phyloP scores from a whole-genome alignment of 2,113 vertebrate species.

The Capricornis sumatraensis region DNA sequence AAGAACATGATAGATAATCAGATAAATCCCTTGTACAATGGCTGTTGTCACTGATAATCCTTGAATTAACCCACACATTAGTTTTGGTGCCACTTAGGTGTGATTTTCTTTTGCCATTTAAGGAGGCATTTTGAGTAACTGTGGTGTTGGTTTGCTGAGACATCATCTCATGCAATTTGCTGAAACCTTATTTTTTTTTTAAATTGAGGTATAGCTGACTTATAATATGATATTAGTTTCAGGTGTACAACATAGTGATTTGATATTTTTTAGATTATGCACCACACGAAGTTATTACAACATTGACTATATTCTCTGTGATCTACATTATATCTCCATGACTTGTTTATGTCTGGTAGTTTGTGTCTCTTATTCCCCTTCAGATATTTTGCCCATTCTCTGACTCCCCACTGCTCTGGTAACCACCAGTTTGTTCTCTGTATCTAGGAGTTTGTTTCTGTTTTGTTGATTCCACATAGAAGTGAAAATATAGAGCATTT shows the following conservation, averaged over 20 bases:
- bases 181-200: neutral
- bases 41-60: slow-evolving; percentile 12
- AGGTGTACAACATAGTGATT: neutral
- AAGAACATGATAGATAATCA: neutral
- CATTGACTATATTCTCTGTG: neutral
- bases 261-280: neutral
- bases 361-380: neutral
- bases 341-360: neutral
- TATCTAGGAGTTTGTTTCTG: neutral
- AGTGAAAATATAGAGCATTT: neutral
- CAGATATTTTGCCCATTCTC: neutral
- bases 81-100: neutral
- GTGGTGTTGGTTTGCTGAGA: neutral
- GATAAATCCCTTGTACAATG: slow-evolving; percentile 40
- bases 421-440: neutral
- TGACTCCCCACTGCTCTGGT: neutral
- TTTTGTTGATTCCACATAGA: neutral
- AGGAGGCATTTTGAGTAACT: neutral
- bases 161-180: neutral
- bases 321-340: neutral
- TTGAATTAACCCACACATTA: neutral
- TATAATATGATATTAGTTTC: neutral
- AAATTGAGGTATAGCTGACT: neutral
- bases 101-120: slow-evolving; percentile 3
- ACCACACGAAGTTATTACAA: neutral